Base-by-base conservation (phyloP, 1,140 invertebrate species). In the Dendrolimus kikuchii region DNA sequence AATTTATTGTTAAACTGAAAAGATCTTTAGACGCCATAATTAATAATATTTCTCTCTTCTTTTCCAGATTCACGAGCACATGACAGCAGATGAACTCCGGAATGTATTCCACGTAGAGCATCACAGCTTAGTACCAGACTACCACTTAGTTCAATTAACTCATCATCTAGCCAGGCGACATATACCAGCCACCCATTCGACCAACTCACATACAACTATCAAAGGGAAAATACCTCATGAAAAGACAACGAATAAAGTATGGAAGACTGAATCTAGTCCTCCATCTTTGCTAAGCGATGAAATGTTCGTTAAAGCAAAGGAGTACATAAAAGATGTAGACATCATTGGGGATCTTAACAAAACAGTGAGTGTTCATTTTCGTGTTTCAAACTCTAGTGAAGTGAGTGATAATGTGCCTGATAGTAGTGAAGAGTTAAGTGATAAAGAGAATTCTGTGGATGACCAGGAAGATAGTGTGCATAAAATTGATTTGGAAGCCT, bases 51-150 rank as follows among this genome's bases (percentile, higher is more conserved):
- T 38, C 41, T 58, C 70, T 65, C 70, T 62, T 81, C 83, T 77
- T 91, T 23, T 90, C 43, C 90, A 94, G 93, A 90, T 95, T 78
- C 95, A 96, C 89, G 92, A 93, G 86, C 91, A 93, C 73, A 95
- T 96, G 95, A 93, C 93, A 59, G 78, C 90, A 72, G 92, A 94
- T 59, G 94, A 96, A 88, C 88, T 95, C 74, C 88, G 91, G 71
- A 91, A 89, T 67, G 91, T 95, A 55, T 96, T 96, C 87, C 94
- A 95, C 81, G 93, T 94, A 50, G 92, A 93, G 57, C 88, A 90
- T 74, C 91, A 93, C 74, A 90, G 92, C 68, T 88, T 91, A 79
- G 93, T 90, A 49, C 90, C 89, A 41, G 70, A 89, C 43, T 90
- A 90, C 66, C 88, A 89, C 64, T 66, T 90, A 50, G 85, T 90